These are phyloP conservation scores for Phyllopteryx taeniolatus DNA, from an alignment of 2,113 vertebrate genomes.

Conservation along the genomic window DNA sequence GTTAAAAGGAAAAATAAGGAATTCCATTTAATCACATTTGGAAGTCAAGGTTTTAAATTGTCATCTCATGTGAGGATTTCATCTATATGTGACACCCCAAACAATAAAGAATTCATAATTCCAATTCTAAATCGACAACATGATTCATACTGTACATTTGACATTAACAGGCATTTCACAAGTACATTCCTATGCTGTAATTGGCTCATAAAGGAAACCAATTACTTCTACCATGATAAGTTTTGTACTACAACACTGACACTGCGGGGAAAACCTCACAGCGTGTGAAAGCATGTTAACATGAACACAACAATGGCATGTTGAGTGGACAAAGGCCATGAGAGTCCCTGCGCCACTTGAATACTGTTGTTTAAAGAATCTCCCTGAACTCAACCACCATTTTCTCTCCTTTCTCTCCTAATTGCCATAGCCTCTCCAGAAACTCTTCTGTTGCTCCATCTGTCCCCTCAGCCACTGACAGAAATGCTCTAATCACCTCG, in stretches of 20 bases:
- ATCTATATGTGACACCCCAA: neutral
- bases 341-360: constrained; percentile 56
- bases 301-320: constrained; percentile 64
- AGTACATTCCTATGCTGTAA: neutral
- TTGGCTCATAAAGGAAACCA: neutral
- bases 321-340: constrained; percentile 64
- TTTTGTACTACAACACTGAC: constrained; percentile 24
- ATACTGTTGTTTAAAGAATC: constrained; percentile 64
- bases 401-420: constrained; percentile 71
- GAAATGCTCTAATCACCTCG: constrained; percentile 75
- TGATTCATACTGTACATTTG: neutral
- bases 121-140: neutral
- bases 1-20: neutral
- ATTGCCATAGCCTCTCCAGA: constrained; percentile 76
- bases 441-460: constrained; percentile 77
- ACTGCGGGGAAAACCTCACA: constrained; percentile 41
- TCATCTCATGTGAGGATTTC: neutral
- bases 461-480: constrained; percentile 69
- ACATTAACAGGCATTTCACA: neutral
- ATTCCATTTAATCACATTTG: neutral
- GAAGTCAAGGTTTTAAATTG: neutral
- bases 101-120: neutral
- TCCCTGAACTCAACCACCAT: constrained; percentile 65
- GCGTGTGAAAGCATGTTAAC: constrained; percentile 61
- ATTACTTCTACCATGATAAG: constrained; percentile 12